Percentiles rank a stretch among this genome's conserved stretches.
Conservation (phyloP, 30 jellyfish, hydroid and myxozoan species). For the Catostylus mosaicus region DNA sequence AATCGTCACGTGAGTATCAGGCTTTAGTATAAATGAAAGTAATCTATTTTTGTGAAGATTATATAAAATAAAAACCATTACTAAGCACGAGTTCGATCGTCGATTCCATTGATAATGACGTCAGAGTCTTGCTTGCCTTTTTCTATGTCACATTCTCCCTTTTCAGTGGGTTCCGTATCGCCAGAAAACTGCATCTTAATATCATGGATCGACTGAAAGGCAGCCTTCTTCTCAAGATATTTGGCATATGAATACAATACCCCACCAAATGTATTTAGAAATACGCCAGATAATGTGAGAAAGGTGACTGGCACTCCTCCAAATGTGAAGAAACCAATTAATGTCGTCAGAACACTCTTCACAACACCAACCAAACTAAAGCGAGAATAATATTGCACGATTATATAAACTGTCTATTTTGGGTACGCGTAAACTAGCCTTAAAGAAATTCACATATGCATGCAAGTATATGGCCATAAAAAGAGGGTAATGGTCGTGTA, state of each 20-base stretch:
- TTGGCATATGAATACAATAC: constrained; percentile 74
- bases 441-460: no score
- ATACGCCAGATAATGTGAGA: constrained; percentile 79
- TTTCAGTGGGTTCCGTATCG: not conserved
- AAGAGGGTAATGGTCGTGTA: no score
- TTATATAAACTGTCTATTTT: no score
- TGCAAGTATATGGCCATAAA: no score
- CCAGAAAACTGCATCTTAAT: not conserved
- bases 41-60: no score
- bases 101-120: constrained; percentile 26
- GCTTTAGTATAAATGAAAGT: no score
- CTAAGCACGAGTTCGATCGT: constrained; percentile 67
- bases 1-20: no score
- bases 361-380: constrained; percentile 96
- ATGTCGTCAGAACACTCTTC: constrained; percentile 94
- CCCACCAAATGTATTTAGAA: constrained; percentile 94
- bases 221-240: constrained; percentile 71
- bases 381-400: not conserved
- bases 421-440: no score
- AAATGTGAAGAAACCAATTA: constrained; percentile 94
- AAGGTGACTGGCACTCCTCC: constrained; percentile 93
- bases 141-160: not conserved
- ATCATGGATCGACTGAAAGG: constrained; percentile 20
- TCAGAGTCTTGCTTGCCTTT: constrained; percentile 3
- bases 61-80: no score